These are phyloP conservation scores for Drosophila nigritarsus DNA, from an alignment of 2,888 invertebrate species.

Conservation along the genomic window DNA sequence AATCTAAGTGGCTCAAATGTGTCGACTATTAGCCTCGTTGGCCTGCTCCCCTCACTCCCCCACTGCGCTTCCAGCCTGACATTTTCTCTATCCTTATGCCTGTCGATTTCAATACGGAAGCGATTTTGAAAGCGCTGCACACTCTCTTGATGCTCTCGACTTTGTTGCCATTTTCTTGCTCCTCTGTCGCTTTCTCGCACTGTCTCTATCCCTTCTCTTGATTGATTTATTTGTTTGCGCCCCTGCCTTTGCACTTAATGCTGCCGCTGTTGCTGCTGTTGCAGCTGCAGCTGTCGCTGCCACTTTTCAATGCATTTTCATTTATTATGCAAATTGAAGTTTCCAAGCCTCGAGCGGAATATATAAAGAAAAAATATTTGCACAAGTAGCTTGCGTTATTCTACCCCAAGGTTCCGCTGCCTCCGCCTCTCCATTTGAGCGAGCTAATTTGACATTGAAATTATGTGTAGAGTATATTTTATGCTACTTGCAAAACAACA, in stretches of 20 bases:
- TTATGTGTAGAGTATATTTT: constrained; percentile 65
- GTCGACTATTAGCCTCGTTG: constrained; percentile 70
- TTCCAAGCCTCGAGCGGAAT: constrained; percentile 54
- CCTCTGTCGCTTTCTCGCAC: constrained; percentile 12
- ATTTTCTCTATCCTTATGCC: background rate
- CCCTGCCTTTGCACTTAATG: constrained; percentile 69
- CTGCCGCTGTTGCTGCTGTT: constrained; percentile 46
- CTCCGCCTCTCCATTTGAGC: constrained; percentile 13
- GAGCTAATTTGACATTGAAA: constrained; percentile 80
- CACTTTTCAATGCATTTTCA: constrained; percentile 81
- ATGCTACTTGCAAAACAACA: constrained; percentile 45
- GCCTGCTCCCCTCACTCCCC: background rate
- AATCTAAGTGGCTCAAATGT: constrained; percentile 78
- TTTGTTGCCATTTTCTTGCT: constrained; percentile 35
- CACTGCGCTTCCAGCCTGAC: background rate
- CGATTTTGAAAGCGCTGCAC: constrained; percentile 68
- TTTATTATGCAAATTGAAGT: constrained; percentile 81
- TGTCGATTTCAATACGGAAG: constrained; percentile 64
- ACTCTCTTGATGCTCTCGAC: constrained; percentile 32
- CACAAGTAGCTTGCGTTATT: constrained; percentile 52
- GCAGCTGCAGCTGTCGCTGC: constrained; percentile 69
- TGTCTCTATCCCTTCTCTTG: constrained; percentile 17
- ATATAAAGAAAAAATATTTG: constrained; percentile 63
- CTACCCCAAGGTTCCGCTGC: constrained; percentile 1
- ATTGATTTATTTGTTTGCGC: constrained; percentile 76